Evolutionary conservation across 2,797 vertebrate species (phyloP).

Genomic region (Lateolabrax maculatus): DNA sequence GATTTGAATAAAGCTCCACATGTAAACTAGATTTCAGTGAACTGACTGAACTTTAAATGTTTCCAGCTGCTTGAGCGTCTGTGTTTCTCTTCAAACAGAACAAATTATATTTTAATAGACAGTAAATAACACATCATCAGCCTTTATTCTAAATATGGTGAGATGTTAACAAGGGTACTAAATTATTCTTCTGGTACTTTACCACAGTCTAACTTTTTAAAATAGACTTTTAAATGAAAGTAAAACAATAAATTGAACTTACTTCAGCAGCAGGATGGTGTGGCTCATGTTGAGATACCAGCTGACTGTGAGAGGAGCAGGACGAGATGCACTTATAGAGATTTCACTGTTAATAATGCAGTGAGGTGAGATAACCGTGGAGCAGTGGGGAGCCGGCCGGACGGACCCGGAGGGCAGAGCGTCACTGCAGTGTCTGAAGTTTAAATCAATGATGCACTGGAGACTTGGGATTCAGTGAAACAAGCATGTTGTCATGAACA

Average conservation of each 20-base stretch:
- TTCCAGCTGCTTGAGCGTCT: not conserved
- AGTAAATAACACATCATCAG: not conserved
- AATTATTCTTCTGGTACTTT: not conserved
- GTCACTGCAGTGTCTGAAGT: not conserved
- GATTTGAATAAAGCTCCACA: too few species aligned
- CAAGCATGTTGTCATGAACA: too few species aligned
- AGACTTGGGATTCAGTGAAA: too few species aligned
- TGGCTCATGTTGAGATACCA: not conserved
- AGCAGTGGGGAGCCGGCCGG: not conserved
- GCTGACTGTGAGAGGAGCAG: not conserved
- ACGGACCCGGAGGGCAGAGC: too few species aligned
- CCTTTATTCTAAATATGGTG: not conserved
- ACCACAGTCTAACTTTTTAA: not conserved
- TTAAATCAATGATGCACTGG: too few species aligned
- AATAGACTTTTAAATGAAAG: not conserved
- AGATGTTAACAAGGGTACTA: not conserved
- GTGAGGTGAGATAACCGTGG: not conserved
- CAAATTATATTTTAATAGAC: not conserved
- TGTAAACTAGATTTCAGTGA: too few species aligned
- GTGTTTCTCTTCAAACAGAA: not conserved
- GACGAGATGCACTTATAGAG: conserved; percentile 18
- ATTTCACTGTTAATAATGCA: not conserved
- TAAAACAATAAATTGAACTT: not conserved
- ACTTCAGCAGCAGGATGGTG: not conserved
- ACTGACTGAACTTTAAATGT: not conserved